These are phyloP conservation scores for Lasiurus cinereus DNA, from an alignment of 2,113 vertebrate genomes.

Conservation along the genomic window DNA sequence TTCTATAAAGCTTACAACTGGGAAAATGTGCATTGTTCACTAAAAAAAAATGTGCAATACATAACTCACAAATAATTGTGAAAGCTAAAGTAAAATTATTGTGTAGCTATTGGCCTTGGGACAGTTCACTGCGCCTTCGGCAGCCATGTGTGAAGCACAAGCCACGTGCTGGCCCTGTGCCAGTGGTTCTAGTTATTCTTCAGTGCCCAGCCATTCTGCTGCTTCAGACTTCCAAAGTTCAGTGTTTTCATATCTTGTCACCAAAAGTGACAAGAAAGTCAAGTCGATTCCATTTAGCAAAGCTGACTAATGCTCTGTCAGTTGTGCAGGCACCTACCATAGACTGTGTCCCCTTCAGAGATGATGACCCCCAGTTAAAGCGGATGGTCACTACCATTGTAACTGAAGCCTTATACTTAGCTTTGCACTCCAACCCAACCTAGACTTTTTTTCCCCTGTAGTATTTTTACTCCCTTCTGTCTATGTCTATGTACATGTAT, in stretches of 20 bases:
- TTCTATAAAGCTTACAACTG: slow-evolving; percentile 57
- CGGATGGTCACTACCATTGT: slow-evolving; percentile 32
- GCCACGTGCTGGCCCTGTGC: background rate
- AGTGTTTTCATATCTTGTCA: background rate
- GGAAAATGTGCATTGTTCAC: slow-evolving; percentile 1
- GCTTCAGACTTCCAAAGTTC: background rate
- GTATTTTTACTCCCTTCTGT: background rate
- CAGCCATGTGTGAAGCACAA: background rate
- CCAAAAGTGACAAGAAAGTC: background rate
- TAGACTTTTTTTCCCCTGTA: background rate
- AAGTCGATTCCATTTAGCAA: slow-evolving; percentile 18
- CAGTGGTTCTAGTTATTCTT: background rate
- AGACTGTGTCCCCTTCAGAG: background rate
- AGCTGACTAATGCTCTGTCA: slow-evolving; percentile 25
- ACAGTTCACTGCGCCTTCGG: background rate
- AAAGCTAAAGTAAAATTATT: background rate
- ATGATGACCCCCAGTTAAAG: slow-evolving; percentile 62
- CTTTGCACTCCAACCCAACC: slow-evolving; percentile 45
- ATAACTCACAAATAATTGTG: slow-evolving; percentile 1
- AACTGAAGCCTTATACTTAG: slow-evolving; percentile 35
- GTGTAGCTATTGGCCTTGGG: background rate
- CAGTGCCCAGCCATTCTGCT: background rate
- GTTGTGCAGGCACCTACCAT: slow-evolving; percentile 40
- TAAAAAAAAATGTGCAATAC: slow-evolving; percentile 43
- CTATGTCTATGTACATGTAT: background rate